These are phyloP conservation scores for Horisme vitalbata DNA, from an alignment of 2,888 invertebrate genomes.

Conservation along the genomic window DNA sequence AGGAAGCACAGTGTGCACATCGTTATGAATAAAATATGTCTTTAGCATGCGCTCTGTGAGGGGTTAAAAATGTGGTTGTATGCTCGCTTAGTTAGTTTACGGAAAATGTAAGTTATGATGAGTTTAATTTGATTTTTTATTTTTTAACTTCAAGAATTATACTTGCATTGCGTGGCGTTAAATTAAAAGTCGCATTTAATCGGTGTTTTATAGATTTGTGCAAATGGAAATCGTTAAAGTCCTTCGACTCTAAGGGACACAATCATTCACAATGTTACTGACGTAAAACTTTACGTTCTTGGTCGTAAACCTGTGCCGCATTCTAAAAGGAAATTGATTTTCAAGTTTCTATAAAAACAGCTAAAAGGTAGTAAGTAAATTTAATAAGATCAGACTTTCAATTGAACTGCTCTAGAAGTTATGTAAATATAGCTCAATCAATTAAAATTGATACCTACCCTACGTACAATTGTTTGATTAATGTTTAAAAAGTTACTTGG, in stretches of 20 bases:
- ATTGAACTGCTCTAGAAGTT: no score
- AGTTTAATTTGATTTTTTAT: no score
- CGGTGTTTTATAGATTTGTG: conserved; percentile 34
- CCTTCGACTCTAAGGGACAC: conserved; percentile 20
- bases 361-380: no score
- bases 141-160: no score
- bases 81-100: conserved; percentile 20
- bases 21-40: conserved; percentile 72
- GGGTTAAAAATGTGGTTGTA: conserved; percentile 56
- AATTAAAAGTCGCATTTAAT: conserved; percentile 9
- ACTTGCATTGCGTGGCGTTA: not conserved
- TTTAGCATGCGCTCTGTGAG: conserved; percentile 53
- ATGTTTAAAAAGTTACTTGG: not conserved
- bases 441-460: no score
- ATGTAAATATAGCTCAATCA: no score
- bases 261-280: conserved; percentile 36
- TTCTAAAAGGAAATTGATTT: conserved; percentile 8
- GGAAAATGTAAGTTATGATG: no score
- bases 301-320: conserved; percentile 40
- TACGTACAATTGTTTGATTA: not conserved
- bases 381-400: no score
- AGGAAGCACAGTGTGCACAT: conserved; percentile 53
- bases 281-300: conserved; percentile 33
- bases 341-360: not conserved
- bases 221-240: conserved; percentile 45